These are phyloP conservation scores for Chionoecetes opilio DNA, from an alignment of 1,140 invertebrate species.

Conservation along the genomic window DNA sequence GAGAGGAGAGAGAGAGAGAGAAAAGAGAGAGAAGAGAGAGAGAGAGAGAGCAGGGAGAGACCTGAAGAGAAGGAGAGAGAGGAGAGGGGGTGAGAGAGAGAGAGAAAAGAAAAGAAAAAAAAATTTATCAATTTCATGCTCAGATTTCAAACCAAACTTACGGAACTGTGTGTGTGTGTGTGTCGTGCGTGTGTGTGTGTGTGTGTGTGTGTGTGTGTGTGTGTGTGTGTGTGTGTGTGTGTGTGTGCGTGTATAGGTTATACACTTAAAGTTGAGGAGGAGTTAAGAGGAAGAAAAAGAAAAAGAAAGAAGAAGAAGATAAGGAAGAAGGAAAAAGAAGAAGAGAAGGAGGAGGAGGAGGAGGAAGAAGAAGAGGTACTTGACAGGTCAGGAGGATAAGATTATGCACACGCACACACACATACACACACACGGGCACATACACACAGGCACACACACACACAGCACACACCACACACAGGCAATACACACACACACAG, in stretches of 20 bases:
- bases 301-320: no score
- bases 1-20: not conserved
- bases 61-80: not conserved
- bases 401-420: no score
- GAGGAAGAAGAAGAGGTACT: not conserved
- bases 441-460: no score
- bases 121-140: no score
- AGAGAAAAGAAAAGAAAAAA: not conserved
- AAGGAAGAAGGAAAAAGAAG: not conserved
- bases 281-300: not conserved
- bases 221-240: conserved; percentile 46
- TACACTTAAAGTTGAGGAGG: not conserved
- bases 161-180: conserved; percentile 44
- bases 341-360: not conserved
- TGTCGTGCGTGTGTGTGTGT: conserved; percentile 53
- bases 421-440: no score
- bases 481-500: no score
- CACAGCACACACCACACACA: no score
- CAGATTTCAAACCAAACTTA: not conserved
- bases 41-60: not conserved
- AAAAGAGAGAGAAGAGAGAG: not conserved
- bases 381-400: not conserved
- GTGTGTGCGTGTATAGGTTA: not conserved
- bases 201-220: conserved; percentile 58
- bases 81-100: not conserved